phyloP scores from a whole-genome alignment of 2,113 vertebrate species.

The Thomomys bottae region DNA sequence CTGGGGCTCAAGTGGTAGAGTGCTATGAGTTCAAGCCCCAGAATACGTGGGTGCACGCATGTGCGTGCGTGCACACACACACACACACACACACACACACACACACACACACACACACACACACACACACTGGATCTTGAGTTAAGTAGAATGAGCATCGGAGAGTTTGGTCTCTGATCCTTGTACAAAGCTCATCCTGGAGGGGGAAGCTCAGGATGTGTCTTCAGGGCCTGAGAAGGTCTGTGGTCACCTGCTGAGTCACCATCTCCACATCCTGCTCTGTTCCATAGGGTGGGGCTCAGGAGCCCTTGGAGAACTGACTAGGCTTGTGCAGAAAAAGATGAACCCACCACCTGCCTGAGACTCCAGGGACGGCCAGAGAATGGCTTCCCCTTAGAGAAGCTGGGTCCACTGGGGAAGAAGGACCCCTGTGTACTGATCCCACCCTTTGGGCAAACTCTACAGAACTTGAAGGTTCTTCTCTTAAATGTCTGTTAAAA shows the following conservation, averaged over 20 bases:
- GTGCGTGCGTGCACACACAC: too few species aligned
- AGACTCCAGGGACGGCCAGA: slow-evolving; percentile 27
- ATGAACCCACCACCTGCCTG: slow-evolving; percentile 53
- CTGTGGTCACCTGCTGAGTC: slow-evolving; percentile 65
- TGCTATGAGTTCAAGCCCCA: too few species aligned
- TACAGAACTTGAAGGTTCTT: slow-evolving; percentile 11
- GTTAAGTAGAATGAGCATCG: too few species aligned
- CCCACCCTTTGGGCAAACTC: slow-evolving; percentile 12
- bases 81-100: too few species aligned
- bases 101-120: too few species aligned
- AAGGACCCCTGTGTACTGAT: slow-evolving; percentile 29
- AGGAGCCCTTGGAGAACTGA: neutral
- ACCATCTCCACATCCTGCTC: slow-evolving; percentile 64
- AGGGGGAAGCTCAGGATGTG: neutral
- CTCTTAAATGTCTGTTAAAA: neutral
- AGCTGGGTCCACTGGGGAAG: neutral
- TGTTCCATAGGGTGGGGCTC: neutral
- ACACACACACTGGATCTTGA: too few species aligned
- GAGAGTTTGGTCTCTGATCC: neutral
- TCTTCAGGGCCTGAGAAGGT: neutral
- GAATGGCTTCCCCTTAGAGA: slow-evolving; percentile 17
- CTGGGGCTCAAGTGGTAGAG: too few species aligned
- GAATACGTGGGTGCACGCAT: too few species aligned
- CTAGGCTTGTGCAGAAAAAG: slow-evolving; percentile 44
- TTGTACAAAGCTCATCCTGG: too few species aligned